These are phyloP conservation scores for Autographa pulchrina DNA, from an alignment of 2,888 invertebrate genomes.

Conservation along the genomic window DNA sequence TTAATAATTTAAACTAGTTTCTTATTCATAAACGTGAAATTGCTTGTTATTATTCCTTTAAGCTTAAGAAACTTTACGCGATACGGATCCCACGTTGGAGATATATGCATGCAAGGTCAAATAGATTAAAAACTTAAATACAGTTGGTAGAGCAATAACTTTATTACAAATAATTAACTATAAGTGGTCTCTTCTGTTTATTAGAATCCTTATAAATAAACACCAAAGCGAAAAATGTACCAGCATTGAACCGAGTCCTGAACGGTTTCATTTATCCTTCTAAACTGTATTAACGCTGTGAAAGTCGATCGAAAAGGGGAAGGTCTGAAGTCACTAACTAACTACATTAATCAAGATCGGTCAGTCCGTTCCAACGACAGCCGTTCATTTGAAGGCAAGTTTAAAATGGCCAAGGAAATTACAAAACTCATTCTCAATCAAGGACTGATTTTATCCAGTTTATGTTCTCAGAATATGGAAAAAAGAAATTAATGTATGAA, in stretches of 20 bases:
- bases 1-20: no score
- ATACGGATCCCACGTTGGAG: no score
- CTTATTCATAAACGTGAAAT: no score
- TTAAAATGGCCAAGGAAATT: constrained; percentile 51
- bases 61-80: no score
- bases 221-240: not conserved
- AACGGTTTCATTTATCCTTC: constrained; percentile 39
- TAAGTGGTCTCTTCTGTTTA: not conserved
- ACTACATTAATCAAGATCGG: constrained; percentile 60
- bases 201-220: not conserved
- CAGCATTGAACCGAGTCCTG: constrained; percentile 20
- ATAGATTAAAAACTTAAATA: no score
- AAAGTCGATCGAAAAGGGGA: constrained; percentile 40
- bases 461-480: constrained; percentile 5
- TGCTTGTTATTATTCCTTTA: no score
- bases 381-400: constrained; percentile 47
- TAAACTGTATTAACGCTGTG: constrained; percentile 39
- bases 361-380: constrained; percentile 36
- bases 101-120: no score
- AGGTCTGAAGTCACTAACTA: constrained; percentile 52
- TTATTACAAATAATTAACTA: no score
- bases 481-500: constrained; percentile 25
- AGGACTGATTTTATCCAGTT: constrained; percentile 29
- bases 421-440: constrained; percentile 25
- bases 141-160: no score